These are phyloP conservation scores for Petrocephalus zakoni DNA, from an alignment of 2,113 vertebrate genomes.

Conservation along the genomic window DNA sequence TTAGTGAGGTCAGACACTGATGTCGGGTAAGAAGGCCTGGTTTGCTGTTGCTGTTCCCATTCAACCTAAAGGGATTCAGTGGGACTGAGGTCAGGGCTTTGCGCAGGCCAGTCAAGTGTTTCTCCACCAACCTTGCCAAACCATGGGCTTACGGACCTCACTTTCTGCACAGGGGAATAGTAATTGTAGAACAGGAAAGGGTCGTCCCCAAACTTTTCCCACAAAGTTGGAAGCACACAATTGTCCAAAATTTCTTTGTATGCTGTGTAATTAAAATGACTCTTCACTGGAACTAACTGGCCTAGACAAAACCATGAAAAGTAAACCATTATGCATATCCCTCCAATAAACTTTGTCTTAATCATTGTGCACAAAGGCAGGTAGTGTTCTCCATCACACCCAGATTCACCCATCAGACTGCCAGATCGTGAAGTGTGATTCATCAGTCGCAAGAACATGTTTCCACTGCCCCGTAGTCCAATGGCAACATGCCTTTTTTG, in stretches of 20 bases:
- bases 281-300: not conserved
- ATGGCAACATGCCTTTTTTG: not conserved
- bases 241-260: not conserved
- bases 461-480: not conserved
- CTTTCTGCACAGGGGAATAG: not conserved
- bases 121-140: not conserved
- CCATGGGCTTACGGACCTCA: not conserved
- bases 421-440: not conserved
- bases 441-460: not conserved
- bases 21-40: not conserved
- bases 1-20: not conserved
- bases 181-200: not conserved
- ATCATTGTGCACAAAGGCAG: not conserved
- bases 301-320: not conserved
- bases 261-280: not conserved
- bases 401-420: not conserved
- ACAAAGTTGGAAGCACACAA: not conserved
- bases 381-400: not conserved
- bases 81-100: not conserved
- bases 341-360: not conserved
- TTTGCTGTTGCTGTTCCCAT: not conserved
- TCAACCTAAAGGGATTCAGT: not conserved
- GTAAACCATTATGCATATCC: not conserved
- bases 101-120: not conserved
- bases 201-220: not conserved